phyloP scores from a whole-genome alignment of 2,888 invertebrate genomes.

The Zygogramma bicolorata region DNA sequence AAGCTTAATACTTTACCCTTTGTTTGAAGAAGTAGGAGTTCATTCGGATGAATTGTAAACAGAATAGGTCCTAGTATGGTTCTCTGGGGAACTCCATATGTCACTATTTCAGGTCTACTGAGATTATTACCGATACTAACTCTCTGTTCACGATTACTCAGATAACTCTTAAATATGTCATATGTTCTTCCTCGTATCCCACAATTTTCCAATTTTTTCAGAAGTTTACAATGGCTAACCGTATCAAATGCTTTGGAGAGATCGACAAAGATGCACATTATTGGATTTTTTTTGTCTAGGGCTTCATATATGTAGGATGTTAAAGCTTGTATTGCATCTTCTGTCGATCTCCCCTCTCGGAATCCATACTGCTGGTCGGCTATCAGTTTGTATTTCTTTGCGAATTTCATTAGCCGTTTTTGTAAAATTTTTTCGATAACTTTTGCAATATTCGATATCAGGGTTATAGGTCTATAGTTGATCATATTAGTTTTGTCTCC shows the following conservation, averaged over 20 bases:
- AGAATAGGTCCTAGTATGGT: neutral
- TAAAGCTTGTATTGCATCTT: neutral
- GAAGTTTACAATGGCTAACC: neutral
- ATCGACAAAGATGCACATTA: slow-evolving; percentile 4
- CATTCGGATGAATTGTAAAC: neutral
- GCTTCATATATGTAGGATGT: no score
- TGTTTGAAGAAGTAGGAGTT: slow-evolving; percentile 2
- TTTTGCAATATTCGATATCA: neutral
- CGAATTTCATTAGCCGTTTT: slow-evolving; percentile 1
- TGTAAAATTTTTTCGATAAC: neutral
- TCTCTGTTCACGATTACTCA: neutral
- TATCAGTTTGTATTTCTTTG: neutral
- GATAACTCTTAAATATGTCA: neutral
- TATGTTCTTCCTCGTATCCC: neutral
- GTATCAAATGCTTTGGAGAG: no score
- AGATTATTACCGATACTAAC: neutral
- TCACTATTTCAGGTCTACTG: neutral
- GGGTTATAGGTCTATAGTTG: neutral
- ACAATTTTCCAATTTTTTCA: neutral
- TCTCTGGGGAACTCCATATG: neutral
- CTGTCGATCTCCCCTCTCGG: no score
- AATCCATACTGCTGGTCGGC: neutral
- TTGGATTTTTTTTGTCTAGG: no score
- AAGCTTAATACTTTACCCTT: neutral
- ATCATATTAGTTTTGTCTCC: slow-evolving; percentile 9